These are phyloP conservation scores for Myioborus miniatus DNA, from an alignment of 2,797 vertebrate genomes.

Conservation along the genomic window DNA sequence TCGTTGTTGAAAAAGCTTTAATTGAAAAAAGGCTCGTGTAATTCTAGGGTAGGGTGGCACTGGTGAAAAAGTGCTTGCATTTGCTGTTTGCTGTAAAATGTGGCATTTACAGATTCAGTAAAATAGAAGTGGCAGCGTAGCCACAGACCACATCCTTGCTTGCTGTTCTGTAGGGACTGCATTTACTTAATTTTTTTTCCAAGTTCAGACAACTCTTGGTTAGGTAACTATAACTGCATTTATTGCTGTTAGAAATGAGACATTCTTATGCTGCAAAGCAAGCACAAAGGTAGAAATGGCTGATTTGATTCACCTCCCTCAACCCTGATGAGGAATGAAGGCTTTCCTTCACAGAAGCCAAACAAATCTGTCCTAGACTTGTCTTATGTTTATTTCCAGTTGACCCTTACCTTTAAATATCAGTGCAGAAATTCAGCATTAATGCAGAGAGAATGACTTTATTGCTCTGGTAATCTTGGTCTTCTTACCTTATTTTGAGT, in stretches of 20 bases:
- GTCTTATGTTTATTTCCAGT: not conserved
- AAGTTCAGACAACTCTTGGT: not conserved
- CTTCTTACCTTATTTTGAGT: not conserved
- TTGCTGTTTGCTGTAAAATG: conserved; percentile 38
- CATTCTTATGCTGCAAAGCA: not conserved
- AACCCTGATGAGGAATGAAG: not conserved
- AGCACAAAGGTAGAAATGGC: not conserved
- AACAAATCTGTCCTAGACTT: not conserved
- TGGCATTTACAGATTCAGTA: conserved; percentile 47
- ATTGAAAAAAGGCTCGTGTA: conserved; percentile 35
- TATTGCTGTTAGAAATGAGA: not conserved
- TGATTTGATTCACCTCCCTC: not conserved
- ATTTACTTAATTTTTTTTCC: not conserved
- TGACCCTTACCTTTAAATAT: not conserved
- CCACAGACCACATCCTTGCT: conserved; percentile 79
- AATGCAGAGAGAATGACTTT: not conserved
- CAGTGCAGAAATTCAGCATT: not conserved
- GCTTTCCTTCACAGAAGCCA: not conserved
- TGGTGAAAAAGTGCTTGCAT: conserved; percentile 64
- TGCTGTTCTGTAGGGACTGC: not conserved
- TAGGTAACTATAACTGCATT: not conserved
- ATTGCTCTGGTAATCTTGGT: not conserved
- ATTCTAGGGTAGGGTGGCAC: conserved; percentile 2
- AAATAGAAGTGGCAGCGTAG: conserved; percentile 56
- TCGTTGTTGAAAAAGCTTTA: conserved; percentile 28